phyloP scores from a whole-genome alignment of 2,113 vertebrate species.

The Paedocypris sp. region DNA sequence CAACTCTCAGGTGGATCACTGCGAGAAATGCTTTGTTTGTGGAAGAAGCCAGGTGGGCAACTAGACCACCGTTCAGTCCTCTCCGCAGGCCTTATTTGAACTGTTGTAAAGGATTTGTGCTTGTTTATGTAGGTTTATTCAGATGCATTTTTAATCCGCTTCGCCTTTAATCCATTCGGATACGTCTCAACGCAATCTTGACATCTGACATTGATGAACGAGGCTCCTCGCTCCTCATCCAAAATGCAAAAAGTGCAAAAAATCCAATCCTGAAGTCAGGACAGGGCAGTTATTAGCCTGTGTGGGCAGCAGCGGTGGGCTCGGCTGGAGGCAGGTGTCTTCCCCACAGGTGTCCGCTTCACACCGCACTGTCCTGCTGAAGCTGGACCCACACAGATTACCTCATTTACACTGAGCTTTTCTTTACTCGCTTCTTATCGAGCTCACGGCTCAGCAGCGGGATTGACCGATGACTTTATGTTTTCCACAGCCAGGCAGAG shows the following conservation, averaged over 20 bases:
- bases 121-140: neutral
- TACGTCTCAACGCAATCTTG: neutral
- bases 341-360: slow-evolving; percentile 4
- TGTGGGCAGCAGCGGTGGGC: slow-evolving; percentile 46
- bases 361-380: neutral
- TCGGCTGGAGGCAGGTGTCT: slow-evolving; percentile 45
- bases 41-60: neutral
- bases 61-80: neutral
- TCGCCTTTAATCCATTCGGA: neutral
- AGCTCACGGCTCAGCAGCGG: neutral
- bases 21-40: neutral
- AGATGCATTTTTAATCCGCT: neutral
- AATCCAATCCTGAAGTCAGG: slow-evolving; percentile 15
- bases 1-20: too few species aligned
- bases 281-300: slow-evolving; percentile 44
- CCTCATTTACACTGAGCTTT: slow-evolving; percentile 1
- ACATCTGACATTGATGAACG: neutral
- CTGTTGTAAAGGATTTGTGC: neutral
- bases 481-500: neutral
- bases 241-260: slow-evolving; percentile 11
- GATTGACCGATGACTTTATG: neutral
- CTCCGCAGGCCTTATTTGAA: neutral
- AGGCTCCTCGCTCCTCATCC: neutral
- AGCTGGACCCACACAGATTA: neutral
- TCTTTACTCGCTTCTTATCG: neutral